A percentile compares a stretch with the other conserved stretches of the same genome.
These are phyloP conservation scores for Pollachius pollachius DNA, from an alignment of 2,113 vertebrate genomes.

Conservation along the genomic window DNA sequence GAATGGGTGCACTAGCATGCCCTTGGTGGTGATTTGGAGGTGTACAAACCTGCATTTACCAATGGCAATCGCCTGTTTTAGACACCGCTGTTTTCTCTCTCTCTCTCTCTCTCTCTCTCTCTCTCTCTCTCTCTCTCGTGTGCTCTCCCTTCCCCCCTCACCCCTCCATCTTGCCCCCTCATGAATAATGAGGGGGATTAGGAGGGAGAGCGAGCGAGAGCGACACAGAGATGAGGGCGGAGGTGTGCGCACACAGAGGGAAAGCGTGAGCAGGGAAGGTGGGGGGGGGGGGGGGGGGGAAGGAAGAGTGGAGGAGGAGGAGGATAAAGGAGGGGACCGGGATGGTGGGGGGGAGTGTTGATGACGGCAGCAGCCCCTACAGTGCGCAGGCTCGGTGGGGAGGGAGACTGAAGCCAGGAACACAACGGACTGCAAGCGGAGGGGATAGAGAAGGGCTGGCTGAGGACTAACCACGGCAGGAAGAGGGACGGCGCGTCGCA, in stretches of 20 bases:
- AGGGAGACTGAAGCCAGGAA: too few relatives aligned
- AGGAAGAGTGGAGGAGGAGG: conserved; percentile 39
- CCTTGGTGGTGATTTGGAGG: too few relatives aligned
- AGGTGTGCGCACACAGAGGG: too few relatives aligned
- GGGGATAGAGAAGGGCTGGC: background rate
- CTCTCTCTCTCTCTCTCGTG: too few relatives aligned
- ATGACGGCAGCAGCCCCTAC: too few relatives aligned
- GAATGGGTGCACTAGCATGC: too few relatives aligned
- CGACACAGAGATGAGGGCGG: background rate
- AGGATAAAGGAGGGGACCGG: conserved; percentile 23
- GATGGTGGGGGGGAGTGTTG: conserved; percentile 20
- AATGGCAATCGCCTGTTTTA: too few relatives aligned
- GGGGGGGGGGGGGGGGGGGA: conserved; percentile 22
- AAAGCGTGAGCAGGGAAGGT: conserved; percentile 16
- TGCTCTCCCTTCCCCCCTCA: too few relatives aligned
- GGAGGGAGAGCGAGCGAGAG: conserved; percentile 2
- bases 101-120: too few relatives aligned
- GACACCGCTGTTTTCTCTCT: too few relatives aligned
- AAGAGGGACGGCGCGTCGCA: background rate
- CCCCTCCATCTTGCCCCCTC: conserved; percentile 27
- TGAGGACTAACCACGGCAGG: background rate
- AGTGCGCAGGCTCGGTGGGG: too few relatives aligned
- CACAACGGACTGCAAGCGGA: background rate
- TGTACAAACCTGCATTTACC: too few relatives aligned
- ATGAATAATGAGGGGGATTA: conserved; percentile 61